Base-by-base conservation (phyloP, 2,113 vertebrate genomes). In the Poeciliopsis turrubarensis region DNA sequence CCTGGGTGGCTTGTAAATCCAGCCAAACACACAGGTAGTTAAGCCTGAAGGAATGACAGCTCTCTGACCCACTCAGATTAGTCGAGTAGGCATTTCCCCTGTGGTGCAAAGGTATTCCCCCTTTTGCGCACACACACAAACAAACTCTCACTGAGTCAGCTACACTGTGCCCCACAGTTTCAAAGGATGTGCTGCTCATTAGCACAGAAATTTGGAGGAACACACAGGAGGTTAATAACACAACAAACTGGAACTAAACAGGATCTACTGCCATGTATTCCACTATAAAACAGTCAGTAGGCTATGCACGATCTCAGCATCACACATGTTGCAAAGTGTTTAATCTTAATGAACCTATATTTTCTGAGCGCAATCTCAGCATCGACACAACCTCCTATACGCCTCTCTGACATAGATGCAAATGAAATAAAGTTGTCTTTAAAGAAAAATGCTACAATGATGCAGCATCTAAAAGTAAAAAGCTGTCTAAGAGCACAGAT, bases 1-100 rank as follows among this genome's bases (percentile, higher is more conserved):
- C 27, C 34, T 37, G n/a, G 61, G 61, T 54, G 30, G 4, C 60
- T 47, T 32, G 32, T 62, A 68, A 73, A 72, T n/a, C 6, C 70
- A 72, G 57, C 60, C 29, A 60, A 68, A 73, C 78, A 75, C 60
- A 78, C 37, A 32, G 54, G 84, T 26, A 57, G 63, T 70, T 22
- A 51, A 31, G 76, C 84, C 77, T 69, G 29, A 75, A 72, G 87
- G 78, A 81, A 86, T 82, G 87, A 76, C 87, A 82, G 88, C 86
- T 88, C 80, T 78, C 80, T 76, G 81, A 87, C 82, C 83, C 76
- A 75, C 80, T 80, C 60, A 63, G 37, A 82, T 51, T 73, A 60
- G 70, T 26, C 71, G 19, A 79, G 83, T 72, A 72, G 77, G 77
- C 67, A 47, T 47, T 19, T 19, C 44, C 14, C 5, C 44, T 47